Conservation (phyloP, 2,113 vertebrate species). For the Pangasianodon gigas region DNA sequence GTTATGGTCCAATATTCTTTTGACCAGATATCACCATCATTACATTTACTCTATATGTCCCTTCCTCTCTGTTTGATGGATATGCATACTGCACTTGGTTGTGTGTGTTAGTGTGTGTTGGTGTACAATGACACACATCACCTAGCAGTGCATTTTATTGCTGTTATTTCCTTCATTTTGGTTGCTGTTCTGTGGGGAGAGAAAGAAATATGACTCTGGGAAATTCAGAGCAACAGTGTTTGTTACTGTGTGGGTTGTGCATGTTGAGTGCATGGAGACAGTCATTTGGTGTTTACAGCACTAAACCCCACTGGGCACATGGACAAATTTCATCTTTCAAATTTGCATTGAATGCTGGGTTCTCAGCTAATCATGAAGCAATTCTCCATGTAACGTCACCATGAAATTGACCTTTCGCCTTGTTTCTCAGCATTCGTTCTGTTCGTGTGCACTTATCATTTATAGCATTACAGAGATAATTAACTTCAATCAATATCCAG, state of each 20-base stretch:
- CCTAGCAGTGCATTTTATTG: not conserved
- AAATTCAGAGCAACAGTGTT: not conserved
- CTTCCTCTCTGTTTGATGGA: constrained; percentile 20
- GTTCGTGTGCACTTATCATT: not conserved
- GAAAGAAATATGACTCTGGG: not conserved
- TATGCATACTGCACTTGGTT: not conserved
- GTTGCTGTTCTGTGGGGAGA: not conserved
- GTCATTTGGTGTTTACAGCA: not conserved
- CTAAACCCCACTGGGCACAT: not conserved
- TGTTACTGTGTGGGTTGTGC: constrained; percentile 1
- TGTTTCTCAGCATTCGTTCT: not conserved
- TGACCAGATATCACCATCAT: not conserved
- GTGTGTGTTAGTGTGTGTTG: not conserved
- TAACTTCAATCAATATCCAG: not conserved
- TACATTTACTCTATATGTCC: not conserved
- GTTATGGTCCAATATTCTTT: not conserved
- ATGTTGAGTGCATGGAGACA: not conserved
- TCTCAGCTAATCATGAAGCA: not conserved
- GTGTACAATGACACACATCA: not conserved
- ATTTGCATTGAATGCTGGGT: not conserved
- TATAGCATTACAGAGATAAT: not conserved
- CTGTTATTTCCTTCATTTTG: not conserved
- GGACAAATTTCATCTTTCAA: not conserved
- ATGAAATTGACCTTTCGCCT: constrained; percentile 10
- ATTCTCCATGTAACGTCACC: not conserved